Percentiles rank a stretch among this genome's conserved stretches.
Evolutionary conservation across 2,797 vertebrate genomes (phyloP).

Genomic region (Pelochelys cantorii): DNA sequence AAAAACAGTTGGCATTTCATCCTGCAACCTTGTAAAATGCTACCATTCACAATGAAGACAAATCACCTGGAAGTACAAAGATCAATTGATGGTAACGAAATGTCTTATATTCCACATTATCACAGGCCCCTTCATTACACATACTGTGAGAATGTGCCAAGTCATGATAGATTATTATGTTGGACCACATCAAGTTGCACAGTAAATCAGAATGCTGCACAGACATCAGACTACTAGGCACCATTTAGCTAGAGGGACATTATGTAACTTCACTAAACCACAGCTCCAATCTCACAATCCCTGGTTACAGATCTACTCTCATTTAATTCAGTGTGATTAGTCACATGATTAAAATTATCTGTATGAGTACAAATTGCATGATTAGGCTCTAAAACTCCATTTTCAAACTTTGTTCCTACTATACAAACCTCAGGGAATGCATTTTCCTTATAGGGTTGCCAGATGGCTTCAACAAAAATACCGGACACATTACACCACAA

Average conservation of each 20-base stretch:
- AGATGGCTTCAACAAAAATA: too few species aligned
- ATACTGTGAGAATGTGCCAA: not conserved
- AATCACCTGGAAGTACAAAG: not conserved
- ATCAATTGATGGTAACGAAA: constrained; percentile 14
- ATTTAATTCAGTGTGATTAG: not conserved
- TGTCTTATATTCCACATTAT: not conserved
- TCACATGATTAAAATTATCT: not conserved
- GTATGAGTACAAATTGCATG: rapidly evolving
- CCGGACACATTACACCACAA: too few species aligned
- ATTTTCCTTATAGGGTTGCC: not conserved
- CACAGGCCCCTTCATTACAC: not conserved
- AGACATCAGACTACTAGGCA: not conserved
- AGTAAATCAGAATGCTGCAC: not conserved
- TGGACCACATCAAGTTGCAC: not conserved
- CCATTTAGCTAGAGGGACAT: too few species aligned
- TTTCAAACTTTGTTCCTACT: not conserved
- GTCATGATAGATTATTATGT: not conserved
- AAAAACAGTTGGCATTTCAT: not conserved
- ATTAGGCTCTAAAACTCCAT: not conserved
- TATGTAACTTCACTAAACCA: not conserved
- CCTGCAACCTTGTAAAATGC: constrained; percentile 8
- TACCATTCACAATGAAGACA: not conserved
- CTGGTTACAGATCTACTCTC: not conserved
- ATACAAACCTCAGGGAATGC: not conserved
- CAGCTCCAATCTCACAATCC: not conserved